Evolutionary conservation across 2,113 vertebrate genomes (phyloP).

Genomic region (Hemiprocne comata): DNA sequence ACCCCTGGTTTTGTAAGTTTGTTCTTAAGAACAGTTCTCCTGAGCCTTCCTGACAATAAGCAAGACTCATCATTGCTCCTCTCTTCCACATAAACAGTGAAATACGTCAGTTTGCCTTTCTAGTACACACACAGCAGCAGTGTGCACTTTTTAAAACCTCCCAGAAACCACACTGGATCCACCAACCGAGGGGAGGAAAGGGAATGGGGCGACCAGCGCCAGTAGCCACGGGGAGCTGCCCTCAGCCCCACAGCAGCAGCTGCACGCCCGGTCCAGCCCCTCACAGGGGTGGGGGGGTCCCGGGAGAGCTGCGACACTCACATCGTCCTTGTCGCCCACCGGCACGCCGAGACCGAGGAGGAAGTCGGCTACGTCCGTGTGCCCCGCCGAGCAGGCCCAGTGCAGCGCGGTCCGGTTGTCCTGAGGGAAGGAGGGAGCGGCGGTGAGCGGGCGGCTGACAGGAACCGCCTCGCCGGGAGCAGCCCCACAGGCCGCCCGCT

Average conservation of each 20-base stretch:
- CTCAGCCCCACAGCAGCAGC: background rate
- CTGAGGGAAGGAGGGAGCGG: conserved; percentile 59
- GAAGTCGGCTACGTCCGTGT: conserved; percentile 85
- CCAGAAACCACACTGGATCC: fast-evolving
- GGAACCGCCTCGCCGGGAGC: background rate
- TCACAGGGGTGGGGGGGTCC: background rate
- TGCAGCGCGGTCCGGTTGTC: conserved; percentile 90
- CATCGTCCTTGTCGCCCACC: conserved; percentile 90
- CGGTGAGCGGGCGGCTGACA: background rate
- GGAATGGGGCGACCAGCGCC: no score
- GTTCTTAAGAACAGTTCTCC: background rate
- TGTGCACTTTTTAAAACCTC: fast-evolving
- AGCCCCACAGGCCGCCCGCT: background rate
- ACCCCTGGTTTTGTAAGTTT: background rate
- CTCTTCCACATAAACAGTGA: no score
- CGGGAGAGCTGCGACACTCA: conserved; percentile 67
- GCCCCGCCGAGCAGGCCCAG: conserved; percentile 96
- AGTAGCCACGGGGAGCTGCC: background rate
- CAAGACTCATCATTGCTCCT: background rate
- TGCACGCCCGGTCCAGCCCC: background rate
- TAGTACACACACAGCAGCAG: fast-evolving
- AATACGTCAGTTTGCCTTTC: background rate
- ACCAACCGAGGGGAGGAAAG: fast-evolving
- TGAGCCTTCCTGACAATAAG: background rate
- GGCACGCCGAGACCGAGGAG: conserved; percentile 87